Percentiles rank a stretch among this genome's conserved stretches.
Evolutionary conservation across 2,797 vertebrate species (phyloP).

Genomic region (Takifugu rubripes): DNA sequence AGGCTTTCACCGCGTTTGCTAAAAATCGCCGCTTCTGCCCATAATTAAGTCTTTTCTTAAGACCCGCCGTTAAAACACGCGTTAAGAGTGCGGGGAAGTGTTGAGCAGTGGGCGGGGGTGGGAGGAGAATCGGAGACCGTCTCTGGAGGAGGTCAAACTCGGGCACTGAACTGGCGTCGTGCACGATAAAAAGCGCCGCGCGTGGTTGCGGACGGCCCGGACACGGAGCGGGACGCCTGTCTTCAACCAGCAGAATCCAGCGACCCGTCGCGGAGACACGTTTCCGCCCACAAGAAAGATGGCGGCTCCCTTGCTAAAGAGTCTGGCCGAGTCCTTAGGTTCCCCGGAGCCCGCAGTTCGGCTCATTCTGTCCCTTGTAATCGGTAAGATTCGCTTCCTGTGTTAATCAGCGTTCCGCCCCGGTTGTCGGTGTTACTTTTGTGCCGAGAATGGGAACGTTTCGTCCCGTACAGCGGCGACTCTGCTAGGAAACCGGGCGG

Average conservation of each 20-base stretch:
- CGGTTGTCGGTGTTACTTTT: no score
- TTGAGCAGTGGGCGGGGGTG: neutral
- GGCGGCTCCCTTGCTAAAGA: constrained; percentile 82
- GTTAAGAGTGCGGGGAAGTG: neutral
- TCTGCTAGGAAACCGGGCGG: no score
- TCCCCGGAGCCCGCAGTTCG: constrained; percentile 91
- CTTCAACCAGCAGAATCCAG: constrained; percentile 33
- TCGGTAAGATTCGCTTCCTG: constrained; percentile 76
- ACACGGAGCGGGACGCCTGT: constrained; percentile 3
- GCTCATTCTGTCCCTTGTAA: constrained; percentile 88
- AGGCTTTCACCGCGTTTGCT: neutral
- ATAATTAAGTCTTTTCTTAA: neutral
- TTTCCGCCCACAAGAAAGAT: constrained; percentile 82
- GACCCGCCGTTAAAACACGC: neutral
- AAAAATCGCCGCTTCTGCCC: neutral
- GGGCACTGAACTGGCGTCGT: neutral
- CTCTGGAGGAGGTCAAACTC: constrained; percentile 9
- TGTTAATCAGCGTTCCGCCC: no score
- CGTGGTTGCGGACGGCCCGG: neutral
- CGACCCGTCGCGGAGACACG: constrained; percentile 57
- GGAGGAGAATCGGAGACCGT: constrained; percentile 30
- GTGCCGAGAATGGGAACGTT: no score
- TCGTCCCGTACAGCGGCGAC: no score
- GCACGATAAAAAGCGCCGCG: constrained; percentile 32
- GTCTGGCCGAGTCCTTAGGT: constrained; percentile 84